These are phyloP conservation scores for Coturnix japonica DNA, from an alignment of 2,113 vertebrate genomes.

Conservation along the genomic window DNA sequence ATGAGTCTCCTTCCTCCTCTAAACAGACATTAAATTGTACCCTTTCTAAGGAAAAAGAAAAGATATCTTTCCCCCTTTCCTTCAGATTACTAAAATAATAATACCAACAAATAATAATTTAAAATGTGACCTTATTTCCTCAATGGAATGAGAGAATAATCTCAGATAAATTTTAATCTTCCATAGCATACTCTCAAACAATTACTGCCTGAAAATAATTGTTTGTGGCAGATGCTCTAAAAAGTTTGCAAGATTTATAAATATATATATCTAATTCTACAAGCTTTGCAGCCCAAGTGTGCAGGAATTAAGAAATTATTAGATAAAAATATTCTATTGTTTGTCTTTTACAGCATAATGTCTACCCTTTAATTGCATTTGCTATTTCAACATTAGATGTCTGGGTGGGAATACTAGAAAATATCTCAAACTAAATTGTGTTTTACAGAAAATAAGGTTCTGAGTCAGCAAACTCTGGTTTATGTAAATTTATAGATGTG, in stretches of 20 bases:
- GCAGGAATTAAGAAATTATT: neutral
- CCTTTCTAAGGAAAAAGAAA: neutral
- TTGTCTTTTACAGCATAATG: neutral
- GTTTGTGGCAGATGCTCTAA: constrained; percentile 46
- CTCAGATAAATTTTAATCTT: constrained; percentile 38
- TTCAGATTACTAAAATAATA: constrained; percentile 31
- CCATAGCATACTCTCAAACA: neutral
- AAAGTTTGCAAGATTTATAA: constrained; percentile 51
- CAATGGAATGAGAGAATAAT: constrained; percentile 1
- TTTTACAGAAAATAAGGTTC: constrained; percentile 12
- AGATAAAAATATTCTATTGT: constrained; percentile 18
- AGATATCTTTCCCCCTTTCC: neutral
- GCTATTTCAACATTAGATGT: neutral
- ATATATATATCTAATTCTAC: neutral
- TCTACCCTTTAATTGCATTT: neutral
- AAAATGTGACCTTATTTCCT: constrained; percentile 15
- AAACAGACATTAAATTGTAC: neutral
- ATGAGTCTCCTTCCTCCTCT: neutral
- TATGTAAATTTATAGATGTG: neutral
- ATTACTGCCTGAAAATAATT: constrained; percentile 53
- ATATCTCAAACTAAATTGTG: constrained; percentile 20
- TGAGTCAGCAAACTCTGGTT: constrained; percentile 25
- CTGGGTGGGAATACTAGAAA: neutral
- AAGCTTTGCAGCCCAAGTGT: neutral
- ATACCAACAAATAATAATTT: neutral